Percentiles rank a stretch among this genome's conserved stretches.
These are phyloP conservation scores for Momotus momota DNA, from an alignment of 2,797 vertebrate genomes.

Conservation along the genomic window DNA sequence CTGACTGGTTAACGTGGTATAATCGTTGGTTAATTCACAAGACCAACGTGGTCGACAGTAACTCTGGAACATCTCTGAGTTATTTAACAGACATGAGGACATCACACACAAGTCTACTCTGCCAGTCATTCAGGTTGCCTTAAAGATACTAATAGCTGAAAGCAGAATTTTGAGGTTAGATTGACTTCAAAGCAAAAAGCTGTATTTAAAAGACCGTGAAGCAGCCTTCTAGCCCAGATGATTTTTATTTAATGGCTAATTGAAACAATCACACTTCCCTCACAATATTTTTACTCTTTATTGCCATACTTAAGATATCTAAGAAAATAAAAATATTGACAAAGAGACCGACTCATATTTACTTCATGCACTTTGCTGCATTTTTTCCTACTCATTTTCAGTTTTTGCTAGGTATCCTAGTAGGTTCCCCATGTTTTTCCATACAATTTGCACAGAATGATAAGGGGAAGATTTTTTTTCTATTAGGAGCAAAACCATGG, in stretches of 20 bases:
- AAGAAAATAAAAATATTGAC: background rate
- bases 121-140: background rate
- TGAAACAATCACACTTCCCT: conserved; percentile 12
- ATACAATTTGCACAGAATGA: background rate
- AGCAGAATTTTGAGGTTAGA: conserved; percentile 46
- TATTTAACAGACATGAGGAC: conserved; percentile 22
- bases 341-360: background rate
- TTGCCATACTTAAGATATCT: background rate
- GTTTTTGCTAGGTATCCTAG: background rate
- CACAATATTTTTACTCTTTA: background rate
- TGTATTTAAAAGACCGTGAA: conserved; percentile 25
- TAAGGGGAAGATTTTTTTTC: background rate
- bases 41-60: background rate
- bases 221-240: background rate
- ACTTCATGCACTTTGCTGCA: background rate
- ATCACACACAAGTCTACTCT: background rate
- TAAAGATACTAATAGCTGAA: conserved; percentile 20
- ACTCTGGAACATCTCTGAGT: background rate
- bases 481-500: background rate
- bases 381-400: background rate
- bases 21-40: background rate
- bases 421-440: background rate
- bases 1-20: background rate
- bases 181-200: conserved; percentile 53
- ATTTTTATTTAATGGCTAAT: conserved; percentile 30